Percentiles rank a stretch among this genome's conserved stretches.
phyloP scores from a whole-genome alignment of 2,888 invertebrate species.

The Caenorhabditis panamensis region DNA sequence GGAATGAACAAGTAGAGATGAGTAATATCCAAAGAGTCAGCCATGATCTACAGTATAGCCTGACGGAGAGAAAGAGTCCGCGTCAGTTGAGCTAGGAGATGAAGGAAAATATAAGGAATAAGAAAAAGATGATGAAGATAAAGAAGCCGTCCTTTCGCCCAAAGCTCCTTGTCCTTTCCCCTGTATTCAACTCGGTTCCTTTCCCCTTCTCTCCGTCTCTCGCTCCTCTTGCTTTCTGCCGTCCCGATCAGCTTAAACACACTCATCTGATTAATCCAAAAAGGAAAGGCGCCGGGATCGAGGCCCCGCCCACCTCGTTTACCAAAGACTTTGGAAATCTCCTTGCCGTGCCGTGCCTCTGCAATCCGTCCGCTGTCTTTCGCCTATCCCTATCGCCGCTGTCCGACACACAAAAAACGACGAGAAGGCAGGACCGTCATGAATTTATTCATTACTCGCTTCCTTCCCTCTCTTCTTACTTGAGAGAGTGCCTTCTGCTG shows the following conservation, averaged over 20 bases:
- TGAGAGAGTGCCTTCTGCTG: not conserved
- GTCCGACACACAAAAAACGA: not conserved
- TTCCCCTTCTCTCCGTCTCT: not conserved
- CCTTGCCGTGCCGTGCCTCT: not conserved
- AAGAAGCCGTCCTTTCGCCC: not conserved
- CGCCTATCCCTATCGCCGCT: not conserved
- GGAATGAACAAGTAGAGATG: not conserved
- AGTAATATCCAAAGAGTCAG: too few relatives aligned
- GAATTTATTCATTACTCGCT: constrained; percentile 48
- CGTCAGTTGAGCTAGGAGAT: too few relatives aligned
- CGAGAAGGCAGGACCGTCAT: constrained; percentile 29
- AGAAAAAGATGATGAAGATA: not conserved
- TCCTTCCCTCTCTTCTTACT: not conserved
- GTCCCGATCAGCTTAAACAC: constrained; percentile 43
- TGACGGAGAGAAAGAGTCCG: too few relatives aligned
- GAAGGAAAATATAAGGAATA: not conserved
- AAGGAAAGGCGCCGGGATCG: constrained; percentile 30
- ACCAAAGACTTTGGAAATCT: constrained; percentile 22
- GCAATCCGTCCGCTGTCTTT: not conserved
- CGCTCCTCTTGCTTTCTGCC: constrained; percentile 4
- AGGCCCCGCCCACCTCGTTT: constrained; percentile 30
- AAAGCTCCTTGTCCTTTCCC: constrained; percentile 5
- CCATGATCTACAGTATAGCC: not conserved
- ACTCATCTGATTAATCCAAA: constrained; percentile 56
- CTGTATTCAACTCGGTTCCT: constrained; percentile 2